Conservation (phyloP, 2,888 invertebrate species). For the Galerucella nymphaeae region DNA sequence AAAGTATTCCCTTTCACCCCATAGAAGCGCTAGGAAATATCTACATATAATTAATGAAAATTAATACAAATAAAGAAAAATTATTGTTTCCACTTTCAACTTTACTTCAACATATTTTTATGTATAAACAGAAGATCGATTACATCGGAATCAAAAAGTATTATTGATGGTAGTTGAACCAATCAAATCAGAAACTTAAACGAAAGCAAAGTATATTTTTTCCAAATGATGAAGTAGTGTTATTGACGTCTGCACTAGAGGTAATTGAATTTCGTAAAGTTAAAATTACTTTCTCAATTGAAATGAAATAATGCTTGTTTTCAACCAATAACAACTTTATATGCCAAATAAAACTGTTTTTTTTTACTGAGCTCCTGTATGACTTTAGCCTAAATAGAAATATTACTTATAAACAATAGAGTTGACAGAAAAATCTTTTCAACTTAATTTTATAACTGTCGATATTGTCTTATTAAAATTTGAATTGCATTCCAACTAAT, state of each 20-base stretch:
- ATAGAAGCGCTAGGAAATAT: too few relatives aligned
- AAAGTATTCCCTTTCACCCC: too few relatives aligned
- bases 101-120: not conserved
- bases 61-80: too few relatives aligned
- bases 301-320: not conserved
- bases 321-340: too few relatives aligned
- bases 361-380: too few relatives aligned
- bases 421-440: too few relatives aligned
- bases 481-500: not conserved
- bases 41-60: too few relatives aligned
- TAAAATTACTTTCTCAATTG: not conserved
- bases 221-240: slow-evolving; percentile 16
- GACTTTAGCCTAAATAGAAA: too few relatives aligned
- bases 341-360: too few relatives aligned
- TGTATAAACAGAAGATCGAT: slow-evolving; percentile 11
- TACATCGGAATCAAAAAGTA: not conserved
- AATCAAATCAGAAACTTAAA: slow-evolving; percentile 22
- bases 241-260: slow-evolving; percentile 14
- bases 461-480: not conserved
- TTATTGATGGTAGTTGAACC: slow-evolving; percentile 12
- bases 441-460: too few relatives aligned
- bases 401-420: too few relatives aligned
- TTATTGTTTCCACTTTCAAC: not conserved
- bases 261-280: not conserved
- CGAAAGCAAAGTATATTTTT: slow-evolving; percentile 16